phyloP scores from a whole-genome alignment of 1,140 invertebrate species.

The Eupeodes corollae region DNA sequence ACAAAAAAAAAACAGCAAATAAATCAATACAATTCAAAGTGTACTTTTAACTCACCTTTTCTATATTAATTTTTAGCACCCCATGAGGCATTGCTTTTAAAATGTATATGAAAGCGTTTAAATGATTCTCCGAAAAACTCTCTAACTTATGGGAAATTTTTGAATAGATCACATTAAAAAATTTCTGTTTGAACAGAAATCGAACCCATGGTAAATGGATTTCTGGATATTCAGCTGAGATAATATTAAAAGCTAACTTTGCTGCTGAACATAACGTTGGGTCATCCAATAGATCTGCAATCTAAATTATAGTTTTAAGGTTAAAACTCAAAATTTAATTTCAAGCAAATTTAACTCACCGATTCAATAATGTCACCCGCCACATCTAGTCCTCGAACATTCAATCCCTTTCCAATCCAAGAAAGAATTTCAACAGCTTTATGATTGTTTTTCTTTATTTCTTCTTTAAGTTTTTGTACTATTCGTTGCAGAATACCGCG shows the following conservation, averaged over 20 bases:
- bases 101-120: conserved; percentile 51
- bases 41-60: conserved; percentile 39
- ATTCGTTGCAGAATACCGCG: conserved; percentile 14
- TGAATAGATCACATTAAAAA: conserved; percentile 46
- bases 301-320: conserved; percentile 9
- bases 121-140: conserved; percentile 43
- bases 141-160: conserved; percentile 35
- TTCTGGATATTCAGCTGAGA: conserved; percentile 27
- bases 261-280: conserved; percentile 21
- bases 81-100: conserved; percentile 48
- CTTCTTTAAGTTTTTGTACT: conserved; percentile 12
- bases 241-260: conserved; percentile 27
- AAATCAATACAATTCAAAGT: conserved; percentile 5
- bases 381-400: conserved; percentile 25
- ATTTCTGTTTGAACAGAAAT: conserved; percentile 48
- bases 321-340: background rate
- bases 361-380: conserved; percentile 26
- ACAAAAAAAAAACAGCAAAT: conserved; percentile 7
- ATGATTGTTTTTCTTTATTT: conserved; percentile 23
- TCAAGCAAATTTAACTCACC: conserved; percentile 14
- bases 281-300: conserved; percentile 30
- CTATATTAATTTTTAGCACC: conserved; percentile 49
- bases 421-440: conserved; percentile 26
- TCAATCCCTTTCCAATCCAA: conserved; percentile 30
- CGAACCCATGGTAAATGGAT: conserved; percentile 30